Percentiles rank a stretch among this genome's conserved stretches.
Evolutionary conservation across 2,797 vertebrate species (phyloP).

Genomic region (Sebastes minor): DNA sequence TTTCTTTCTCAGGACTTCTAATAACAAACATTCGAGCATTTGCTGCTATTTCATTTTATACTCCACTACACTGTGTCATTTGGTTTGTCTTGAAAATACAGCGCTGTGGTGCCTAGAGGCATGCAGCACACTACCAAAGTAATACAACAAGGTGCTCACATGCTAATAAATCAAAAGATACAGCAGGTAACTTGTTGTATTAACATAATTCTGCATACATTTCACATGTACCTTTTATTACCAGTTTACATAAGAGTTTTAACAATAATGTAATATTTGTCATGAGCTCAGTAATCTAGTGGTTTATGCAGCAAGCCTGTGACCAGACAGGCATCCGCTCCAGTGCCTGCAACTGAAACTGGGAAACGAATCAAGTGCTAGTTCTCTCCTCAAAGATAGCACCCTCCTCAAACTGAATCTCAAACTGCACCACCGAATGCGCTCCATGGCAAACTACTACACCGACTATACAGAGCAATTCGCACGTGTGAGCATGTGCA

Average conservation of each 20-base stretch:
- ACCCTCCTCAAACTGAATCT: neutral
- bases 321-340: neutral
- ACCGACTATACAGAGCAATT: neutral
- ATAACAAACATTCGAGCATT: neutral
- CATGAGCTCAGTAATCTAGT: neutral
- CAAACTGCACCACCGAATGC: neutral
- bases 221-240: neutral
- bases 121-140: neutral
- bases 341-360: neutral
- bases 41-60: neutral
- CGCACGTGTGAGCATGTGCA: neutral
- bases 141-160: neutral
- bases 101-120: neutral
- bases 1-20: neutral
- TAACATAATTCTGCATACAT: neutral
- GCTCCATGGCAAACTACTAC: neutral
- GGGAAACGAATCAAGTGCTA: conserved; percentile 1
- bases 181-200: neutral
- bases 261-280: neutral
- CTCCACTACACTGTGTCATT: neutral
- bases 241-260: neutral
- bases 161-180: neutral
- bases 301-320: conserved; percentile 4
- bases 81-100: neutral
- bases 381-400: neutral